Evolutionary conservation across 2,113 vertebrate genomes (phyloP).

Genomic region (Ptilorrhoa leucosticta): DNA sequence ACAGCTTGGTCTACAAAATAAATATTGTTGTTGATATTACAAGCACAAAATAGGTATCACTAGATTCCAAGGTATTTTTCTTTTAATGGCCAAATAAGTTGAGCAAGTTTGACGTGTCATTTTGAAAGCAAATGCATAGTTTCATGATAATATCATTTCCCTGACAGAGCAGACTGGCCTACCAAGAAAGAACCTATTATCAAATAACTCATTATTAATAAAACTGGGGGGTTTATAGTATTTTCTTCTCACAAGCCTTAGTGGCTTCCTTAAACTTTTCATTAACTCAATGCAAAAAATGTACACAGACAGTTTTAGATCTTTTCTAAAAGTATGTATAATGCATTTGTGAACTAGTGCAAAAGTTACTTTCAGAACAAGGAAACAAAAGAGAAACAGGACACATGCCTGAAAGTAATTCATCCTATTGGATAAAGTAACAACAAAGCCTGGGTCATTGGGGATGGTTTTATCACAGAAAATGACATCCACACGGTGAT

Average conservation of each 20-base stretch:
- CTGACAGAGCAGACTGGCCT: background rate
- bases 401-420: constrained; percentile 95
- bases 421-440: constrained; percentile 98
- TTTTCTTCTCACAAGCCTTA: background rate
- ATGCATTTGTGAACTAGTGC: background rate
- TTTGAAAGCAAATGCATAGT: background rate
- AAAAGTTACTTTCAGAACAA: background rate
- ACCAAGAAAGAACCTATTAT: background rate
- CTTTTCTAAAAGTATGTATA: background rate
- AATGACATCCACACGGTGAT: constrained; percentile 97
- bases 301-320: background rate
- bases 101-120: background rate
- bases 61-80: background rate
- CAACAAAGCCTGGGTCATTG: constrained; percentile 96
- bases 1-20: background rate
- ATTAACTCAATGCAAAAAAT: background rate
- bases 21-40: background rate
- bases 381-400: background rate
- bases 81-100: background rate
- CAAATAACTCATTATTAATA: background rate
- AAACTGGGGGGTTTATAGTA: background rate
- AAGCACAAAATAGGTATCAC: background rate
- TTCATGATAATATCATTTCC: background rate
- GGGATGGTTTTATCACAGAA: constrained; percentile 99
- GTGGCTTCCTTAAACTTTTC: background rate